Conservation (phyloP, 2,888 invertebrate genomes). For the Callyntrura guangdongensis region DNA sequence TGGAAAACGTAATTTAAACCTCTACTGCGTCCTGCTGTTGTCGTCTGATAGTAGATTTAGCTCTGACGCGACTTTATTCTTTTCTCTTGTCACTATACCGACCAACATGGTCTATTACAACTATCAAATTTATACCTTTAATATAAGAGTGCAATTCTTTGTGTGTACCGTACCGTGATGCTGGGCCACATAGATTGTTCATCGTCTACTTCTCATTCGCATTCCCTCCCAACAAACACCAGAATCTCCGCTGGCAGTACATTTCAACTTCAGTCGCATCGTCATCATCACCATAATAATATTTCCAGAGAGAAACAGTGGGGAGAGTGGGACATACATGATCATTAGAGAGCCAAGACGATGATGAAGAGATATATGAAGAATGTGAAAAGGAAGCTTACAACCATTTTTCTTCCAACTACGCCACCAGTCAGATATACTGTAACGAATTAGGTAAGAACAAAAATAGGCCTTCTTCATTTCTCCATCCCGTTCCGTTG, state of each 20-base stretch:
- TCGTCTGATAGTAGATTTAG: conserved; percentile 1
- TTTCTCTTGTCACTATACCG: not conserved
- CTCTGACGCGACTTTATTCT: not conserved
- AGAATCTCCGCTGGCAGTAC: not conserved
- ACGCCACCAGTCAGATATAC: conserved; percentile 6
- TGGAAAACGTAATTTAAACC: conserved; percentile 33
- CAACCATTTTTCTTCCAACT: conserved; percentile 6
- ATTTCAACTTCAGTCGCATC: not conserved
- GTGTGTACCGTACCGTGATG: not conserved
- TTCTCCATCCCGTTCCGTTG: not conserved
- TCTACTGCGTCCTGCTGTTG: not conserved
- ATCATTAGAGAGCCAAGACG: not conserved
- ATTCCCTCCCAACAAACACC: no score
- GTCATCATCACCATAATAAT: not conserved
- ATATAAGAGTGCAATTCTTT: not conserved
- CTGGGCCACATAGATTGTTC: not conserved
- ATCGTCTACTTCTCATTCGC: not conserved
- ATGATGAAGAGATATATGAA: conserved; percentile 37
- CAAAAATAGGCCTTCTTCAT: conserved; percentile 23
- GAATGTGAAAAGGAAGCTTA: conserved; percentile 9
- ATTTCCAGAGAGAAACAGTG: not conserved
- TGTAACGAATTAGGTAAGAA: conserved; percentile 36
- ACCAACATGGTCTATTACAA: no score
- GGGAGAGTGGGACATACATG: not conserved
- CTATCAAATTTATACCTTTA: no score